Evolutionary conservation across 2,888 invertebrate species (phyloP), one percentile per base, ranked within the genome.

Genomic region (Buathra laborator): DNA sequence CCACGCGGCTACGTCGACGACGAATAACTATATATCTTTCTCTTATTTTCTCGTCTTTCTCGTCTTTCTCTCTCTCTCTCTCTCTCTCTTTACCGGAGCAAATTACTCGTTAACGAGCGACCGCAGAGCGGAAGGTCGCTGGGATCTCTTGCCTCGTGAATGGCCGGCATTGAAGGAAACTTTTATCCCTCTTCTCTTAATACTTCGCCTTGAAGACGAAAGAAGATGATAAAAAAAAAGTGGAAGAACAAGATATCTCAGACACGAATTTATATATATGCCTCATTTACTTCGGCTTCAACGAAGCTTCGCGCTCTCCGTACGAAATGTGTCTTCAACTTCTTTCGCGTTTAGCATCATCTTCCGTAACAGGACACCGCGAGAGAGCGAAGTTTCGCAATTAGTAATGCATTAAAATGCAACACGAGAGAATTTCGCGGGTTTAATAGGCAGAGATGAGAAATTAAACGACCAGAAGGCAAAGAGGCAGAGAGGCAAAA

Each of bases 81-180:
- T 24, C 24, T 24, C 67, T 71, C 86, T 82, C 86, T 68, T 80
- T 80, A 86, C 81, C 83, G 84, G 86, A 9, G 87, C 87, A 86
- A 87, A 87, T 87, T 86, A 87, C 86, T 85, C 86, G 87, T 87
- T 87, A 86, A 87, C 85, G 86, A 87, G 87, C 81, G 72, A 86
- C 64, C 84, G 32, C 66, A 16, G 71, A 79, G 24, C 72, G 83
- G 83, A 84, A 86, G 81, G 76, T 81, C 83, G 84, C 72, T 19
- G 19, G 64, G 48, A 59, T 48, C 81, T 48, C 81, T 74, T 75
- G 68, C 74, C 48, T 86, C 81, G 87, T 90, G 87, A 90, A 90
- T 89, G 88, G 87, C 68, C 81, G 70, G 87, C 88, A 89, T 90
- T 89, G 86, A 89, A 82, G 74, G 75, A 32, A 80, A 59, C 48